Conservation (phyloP, 2,797 vertebrate genomes). For the Paguma larvata region DNA sequence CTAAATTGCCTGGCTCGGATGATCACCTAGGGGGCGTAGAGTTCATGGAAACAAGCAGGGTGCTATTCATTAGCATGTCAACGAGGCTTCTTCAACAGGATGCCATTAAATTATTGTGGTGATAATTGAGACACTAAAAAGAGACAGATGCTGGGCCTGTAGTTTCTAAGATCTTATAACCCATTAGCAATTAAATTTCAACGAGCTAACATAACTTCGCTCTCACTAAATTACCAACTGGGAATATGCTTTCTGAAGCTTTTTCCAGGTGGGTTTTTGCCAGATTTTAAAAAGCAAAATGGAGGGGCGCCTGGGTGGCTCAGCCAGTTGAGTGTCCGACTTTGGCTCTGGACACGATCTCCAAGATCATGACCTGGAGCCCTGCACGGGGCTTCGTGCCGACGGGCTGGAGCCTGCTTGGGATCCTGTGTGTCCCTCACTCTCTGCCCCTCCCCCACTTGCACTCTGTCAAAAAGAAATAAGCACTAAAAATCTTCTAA, state of each 20-base stretch:
- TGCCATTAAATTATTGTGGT: conserved; percentile 87
- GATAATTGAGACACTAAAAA: conserved; percentile 89
- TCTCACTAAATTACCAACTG: conserved; percentile 84
- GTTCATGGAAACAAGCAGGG: conserved; percentile 80
- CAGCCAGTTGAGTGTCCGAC: too few species aligned
- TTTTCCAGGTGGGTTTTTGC: neutral
- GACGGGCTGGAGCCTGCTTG: too few species aligned
- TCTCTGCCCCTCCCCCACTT: too few species aligned
- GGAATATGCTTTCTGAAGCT: conserved; percentile 78
- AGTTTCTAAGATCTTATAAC: conserved; percentile 85
- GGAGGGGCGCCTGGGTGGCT: neutral
- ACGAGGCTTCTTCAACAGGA: conserved; percentile 80
- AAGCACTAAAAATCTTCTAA: conserved; percentile 33
- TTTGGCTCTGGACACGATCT: too few species aligned
- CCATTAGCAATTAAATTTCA: conserved; percentile 88
- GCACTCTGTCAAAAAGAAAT: too few species aligned
- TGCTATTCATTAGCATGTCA: conserved; percentile 88
- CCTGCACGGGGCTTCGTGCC: too few species aligned
- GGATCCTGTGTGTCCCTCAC: too few species aligned
- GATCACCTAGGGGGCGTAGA: conserved; percentile 84
- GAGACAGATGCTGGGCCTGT: conserved; percentile 86
- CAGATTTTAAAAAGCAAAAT: conserved; percentile 67
- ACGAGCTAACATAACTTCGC: conserved; percentile 84
- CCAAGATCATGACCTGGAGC: too few species aligned
- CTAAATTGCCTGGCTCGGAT: conserved; percentile 80